Base-by-base conservation (phyloP, 2,113 vertebrate species). In the Peromyscus polionotus region DNA sequence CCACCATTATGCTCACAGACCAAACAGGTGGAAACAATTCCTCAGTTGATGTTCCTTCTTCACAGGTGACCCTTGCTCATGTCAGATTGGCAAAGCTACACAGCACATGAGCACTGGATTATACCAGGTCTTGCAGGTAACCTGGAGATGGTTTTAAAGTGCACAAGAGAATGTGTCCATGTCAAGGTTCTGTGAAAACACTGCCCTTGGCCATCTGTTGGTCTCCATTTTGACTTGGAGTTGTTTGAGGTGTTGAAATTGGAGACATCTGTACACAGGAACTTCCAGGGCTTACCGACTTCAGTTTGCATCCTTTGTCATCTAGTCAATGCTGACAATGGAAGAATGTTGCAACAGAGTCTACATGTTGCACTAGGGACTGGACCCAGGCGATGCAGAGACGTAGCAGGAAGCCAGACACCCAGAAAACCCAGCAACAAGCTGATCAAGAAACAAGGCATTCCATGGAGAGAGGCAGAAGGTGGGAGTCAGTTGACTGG, bases 311-410 rank as follows among this genome's bases (percentile, higher is more conserved):
- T 13, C 13, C n/a, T 4, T 1, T 42, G 14, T 31, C 7, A 13
- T 26, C 24, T 2, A 24, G 5, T 26, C 51, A 10, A 2, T 0
- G 0, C 13, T 11, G 12, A 1, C 8, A 12, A 54, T 0, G 4
- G 51, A 75, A 68, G 2, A 0, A 0, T 9, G 61, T 5, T 6
- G 0, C 9, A 6, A 6, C 14, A 31, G 59, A 28, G 6, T 4
- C 12, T 3, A 1, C 16, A 24, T 17, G 61, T 48, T 45, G 7
- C 31, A 4, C 0, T 7, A 19, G 22, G 51, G 39, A 48, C 36
- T 13, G 31, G 45, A 63, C 54, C 14, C 5, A 10, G 65, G 10
- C 6, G 16, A 70, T 9, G 54, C 13, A 2, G 51, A 54, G 65
- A 14, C 7, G 3, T 1, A 17, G 0, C 4, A 1, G 48, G 61